Conservation (phyloP, 1,140 invertebrate genomes). For the Meteorus sp. region DNA sequence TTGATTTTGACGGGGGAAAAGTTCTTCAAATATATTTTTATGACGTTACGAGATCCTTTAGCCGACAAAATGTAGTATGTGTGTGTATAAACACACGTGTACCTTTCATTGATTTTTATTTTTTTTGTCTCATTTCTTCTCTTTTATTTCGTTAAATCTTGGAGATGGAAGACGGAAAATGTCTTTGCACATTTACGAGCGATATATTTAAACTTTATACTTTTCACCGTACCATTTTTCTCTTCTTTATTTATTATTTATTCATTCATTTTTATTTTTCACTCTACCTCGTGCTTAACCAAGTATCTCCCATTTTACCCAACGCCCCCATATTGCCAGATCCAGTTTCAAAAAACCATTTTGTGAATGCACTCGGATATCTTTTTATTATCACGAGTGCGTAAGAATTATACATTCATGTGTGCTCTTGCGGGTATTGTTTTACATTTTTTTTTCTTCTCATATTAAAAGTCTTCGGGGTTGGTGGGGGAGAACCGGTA, state of each 20-base stretch:
- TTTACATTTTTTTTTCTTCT: background rate
- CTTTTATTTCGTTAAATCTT: too few species aligned
- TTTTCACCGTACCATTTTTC: too few species aligned
- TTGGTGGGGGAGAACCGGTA: background rate
- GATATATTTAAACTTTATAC: background rate
- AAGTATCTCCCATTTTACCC: too few species aligned
- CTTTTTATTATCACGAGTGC: background rate
- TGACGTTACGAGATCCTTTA: background rate
- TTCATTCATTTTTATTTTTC: background rate
- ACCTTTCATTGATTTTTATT: too few species aligned
- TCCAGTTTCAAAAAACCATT: background rate
- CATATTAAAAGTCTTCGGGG: background rate
- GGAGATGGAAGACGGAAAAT: background rate
- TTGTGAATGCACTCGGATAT: background rate
- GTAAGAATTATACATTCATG: too few species aligned
- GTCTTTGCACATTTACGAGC: background rate
- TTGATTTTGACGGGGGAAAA: conserved; percentile 15
- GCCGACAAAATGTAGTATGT: too few species aligned
- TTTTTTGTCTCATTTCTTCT: too few species aligned
- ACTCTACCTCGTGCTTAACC: background rate
- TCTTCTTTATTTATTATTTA: background rate
- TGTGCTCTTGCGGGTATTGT: conserved; percentile 6
- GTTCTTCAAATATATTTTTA: conserved; percentile 19
- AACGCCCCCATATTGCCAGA: background rate
- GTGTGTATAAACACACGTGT: too few species aligned